Evolutionary conservation across 2,888 invertebrate species (phyloP).

Genomic region (Brenthis ino): DNA sequence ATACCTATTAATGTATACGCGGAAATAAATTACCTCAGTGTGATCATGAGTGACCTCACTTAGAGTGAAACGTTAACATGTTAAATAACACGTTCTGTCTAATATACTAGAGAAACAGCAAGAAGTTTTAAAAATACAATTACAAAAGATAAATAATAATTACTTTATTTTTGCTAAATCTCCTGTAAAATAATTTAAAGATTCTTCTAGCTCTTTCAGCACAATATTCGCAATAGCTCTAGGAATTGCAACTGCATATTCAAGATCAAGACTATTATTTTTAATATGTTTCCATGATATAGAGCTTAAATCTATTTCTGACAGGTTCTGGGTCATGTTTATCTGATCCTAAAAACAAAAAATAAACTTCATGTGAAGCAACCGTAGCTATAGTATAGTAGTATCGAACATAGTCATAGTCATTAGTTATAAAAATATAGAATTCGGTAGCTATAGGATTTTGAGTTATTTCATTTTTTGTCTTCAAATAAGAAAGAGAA

Average conservation of each 20-base stretch:
- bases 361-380: background rate
- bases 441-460: too few relatives aligned
- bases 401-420: too few relatives aligned
- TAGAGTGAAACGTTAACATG: too few relatives aligned
- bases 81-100: too few relatives aligned
- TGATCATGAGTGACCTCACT: too few relatives aligned
- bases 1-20: background rate
- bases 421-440: too few relatives aligned
- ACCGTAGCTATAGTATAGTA: too few relatives aligned
- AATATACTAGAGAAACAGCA: background rate
- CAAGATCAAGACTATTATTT: slow-evolving; percentile 81
- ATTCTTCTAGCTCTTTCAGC: slow-evolving; percentile 77
- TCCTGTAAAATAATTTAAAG: slow-evolving; percentile 84
- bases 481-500: too few relatives aligned
- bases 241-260: slow-evolving; percentile 78
- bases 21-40: background rate
- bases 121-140: background rate
- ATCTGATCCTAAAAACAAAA: slow-evolving; percentile 5
- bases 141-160: slow-evolving; percentile 29
- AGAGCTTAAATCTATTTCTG: slow-evolving; percentile 49
- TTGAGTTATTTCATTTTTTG: too few relatives aligned
- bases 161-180: slow-evolving; percentile 82
- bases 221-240: slow-evolving; percentile 70
- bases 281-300: slow-evolving; percentile 64
- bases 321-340: slow-evolving; percentile 43